Conservation (phyloP, 2,113 vertebrate genomes). For the Psettodes erumei region DNA sequence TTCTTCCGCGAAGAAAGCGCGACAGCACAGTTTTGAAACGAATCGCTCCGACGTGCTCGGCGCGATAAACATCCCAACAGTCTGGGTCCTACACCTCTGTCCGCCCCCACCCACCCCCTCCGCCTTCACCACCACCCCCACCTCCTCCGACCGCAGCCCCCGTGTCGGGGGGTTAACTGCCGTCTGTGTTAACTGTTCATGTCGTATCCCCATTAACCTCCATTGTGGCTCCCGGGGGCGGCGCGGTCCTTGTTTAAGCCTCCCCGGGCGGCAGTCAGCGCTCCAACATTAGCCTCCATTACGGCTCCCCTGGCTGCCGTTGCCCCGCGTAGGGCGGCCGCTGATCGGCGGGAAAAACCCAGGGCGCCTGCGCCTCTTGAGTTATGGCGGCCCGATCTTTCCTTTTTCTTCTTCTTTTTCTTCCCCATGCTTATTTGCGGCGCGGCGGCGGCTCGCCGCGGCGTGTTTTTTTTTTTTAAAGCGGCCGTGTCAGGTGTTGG, state of each 20-base stretch:
- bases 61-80: constrained; percentile 30
- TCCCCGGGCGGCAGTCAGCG: constrained; percentile 74
- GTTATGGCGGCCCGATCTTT: constrained; percentile 71
- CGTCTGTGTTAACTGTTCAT: constrained; percentile 80
- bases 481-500: constrained; percentile 66
- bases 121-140: no score
- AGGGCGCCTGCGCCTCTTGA: constrained; percentile 66
- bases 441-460: constrained; percentile 36
- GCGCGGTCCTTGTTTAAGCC: constrained; percentile 70
- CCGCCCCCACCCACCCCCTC: constrained; percentile 1
- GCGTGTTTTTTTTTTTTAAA: no score
- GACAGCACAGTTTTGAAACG: no score
- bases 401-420: neutral
- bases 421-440: constrained; percentile 34
- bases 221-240: constrained; percentile 70
- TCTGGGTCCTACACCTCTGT: neutral
- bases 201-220: constrained; percentile 83
- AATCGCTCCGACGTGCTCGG: no score
- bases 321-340: constrained; percentile 72
- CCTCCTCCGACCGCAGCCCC: constrained; percentile 30
- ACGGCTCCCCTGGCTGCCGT: constrained; percentile 80
- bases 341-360: constrained; percentile 65
- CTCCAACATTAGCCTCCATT: constrained; percentile 82
- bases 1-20: no score
- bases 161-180: constrained; percentile 79